Percentiles rank a stretch among this genome's conserved stretches.
phyloP scores from a whole-genome alignment of 1,140 invertebrate species.

The Oedothorax gibbosus region DNA sequence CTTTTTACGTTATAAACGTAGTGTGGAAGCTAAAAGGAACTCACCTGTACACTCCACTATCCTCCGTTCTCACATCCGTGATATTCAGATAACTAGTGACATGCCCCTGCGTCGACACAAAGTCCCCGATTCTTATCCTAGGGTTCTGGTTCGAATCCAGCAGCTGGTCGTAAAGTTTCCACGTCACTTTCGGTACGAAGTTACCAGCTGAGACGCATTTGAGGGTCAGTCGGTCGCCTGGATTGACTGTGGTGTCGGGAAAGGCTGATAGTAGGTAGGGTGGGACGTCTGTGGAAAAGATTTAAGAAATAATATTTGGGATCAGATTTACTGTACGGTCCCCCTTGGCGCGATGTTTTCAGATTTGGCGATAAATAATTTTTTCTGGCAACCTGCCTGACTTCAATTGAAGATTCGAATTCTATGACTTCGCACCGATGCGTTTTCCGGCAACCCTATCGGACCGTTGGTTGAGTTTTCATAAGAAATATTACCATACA shows the following conservation, averaged over 20 bases:
- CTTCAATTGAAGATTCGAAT: no score
- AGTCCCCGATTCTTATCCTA: constrained; percentile 21
- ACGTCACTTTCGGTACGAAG: constrained; percentile 73
- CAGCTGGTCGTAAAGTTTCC: constrained; percentile 83
- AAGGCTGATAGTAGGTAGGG: constrained; percentile 64
- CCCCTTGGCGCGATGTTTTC: no score
- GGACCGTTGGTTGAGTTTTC: no score
- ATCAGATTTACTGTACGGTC: no score
- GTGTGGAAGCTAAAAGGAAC: no score
- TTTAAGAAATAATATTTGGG: not conserved
- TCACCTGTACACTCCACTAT: constrained; percentile 78
- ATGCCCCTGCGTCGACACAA: constrained; percentile 63
- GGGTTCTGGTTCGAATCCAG: constrained; percentile 65
- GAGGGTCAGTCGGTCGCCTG: constrained; percentile 82
- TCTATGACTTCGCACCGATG: no score
- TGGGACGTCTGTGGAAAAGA: constrained; percentile 63
- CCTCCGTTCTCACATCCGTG: constrained; percentile 88
- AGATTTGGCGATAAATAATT: no score
- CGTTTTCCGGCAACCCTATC: no score
- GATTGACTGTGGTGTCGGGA: constrained; percentile 75
- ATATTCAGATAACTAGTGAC: constrained; percentile 77
- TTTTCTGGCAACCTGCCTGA: no score
- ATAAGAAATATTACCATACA: no score
- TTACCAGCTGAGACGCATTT: constrained; percentile 88
- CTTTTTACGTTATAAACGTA: no score